These are phyloP conservation scores for Nannobrachium achirus DNA, from an alignment of 2,113 vertebrate species.

Conservation along the genomic window DNA sequence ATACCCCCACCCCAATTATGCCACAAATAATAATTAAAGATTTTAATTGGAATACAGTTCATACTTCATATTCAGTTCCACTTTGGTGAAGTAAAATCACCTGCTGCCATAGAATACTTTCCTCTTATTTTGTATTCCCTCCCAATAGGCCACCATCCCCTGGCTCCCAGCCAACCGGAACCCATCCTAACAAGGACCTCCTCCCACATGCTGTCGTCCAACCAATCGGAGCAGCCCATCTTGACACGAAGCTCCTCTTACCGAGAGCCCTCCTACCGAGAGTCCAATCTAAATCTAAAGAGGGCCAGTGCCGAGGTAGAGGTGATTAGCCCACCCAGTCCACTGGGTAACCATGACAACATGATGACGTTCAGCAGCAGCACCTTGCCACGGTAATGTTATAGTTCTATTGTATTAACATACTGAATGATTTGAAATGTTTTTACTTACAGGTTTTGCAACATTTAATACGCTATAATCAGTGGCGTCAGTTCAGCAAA, in stretches of 20 bases:
- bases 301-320: slow-evolving; percentile 94
- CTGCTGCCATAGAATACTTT: no score
- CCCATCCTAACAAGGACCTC: slow-evolving; percentile 78
- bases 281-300: slow-evolving; percentile 87
- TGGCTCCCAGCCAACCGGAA: slow-evolving; percentile 81
- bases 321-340: slow-evolving; percentile 90
- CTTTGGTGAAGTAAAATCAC: no score
- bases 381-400: slow-evolving; percentile 84
- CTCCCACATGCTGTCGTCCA: slow-evolving; percentile 57
- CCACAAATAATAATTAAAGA: no score
- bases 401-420: no score
- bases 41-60: no score
- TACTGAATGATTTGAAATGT: no score
- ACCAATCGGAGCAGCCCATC: slow-evolving; percentile 47
- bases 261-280: slow-evolving; percentile 81
- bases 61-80: no score
- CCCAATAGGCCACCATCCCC: slow-evolving; percentile 71
- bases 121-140: not conserved
- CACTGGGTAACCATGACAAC: slow-evolving; percentile 91
- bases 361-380: slow-evolving; percentile 99
- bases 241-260: slow-evolving; percentile 83
- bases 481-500: no score
- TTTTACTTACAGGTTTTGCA: no score
- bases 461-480: no score
- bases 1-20: no score